Evolutionary conservation across 2,888 invertebrate genomes (phyloP).

Genomic region (Tortrix viridana): DNA sequence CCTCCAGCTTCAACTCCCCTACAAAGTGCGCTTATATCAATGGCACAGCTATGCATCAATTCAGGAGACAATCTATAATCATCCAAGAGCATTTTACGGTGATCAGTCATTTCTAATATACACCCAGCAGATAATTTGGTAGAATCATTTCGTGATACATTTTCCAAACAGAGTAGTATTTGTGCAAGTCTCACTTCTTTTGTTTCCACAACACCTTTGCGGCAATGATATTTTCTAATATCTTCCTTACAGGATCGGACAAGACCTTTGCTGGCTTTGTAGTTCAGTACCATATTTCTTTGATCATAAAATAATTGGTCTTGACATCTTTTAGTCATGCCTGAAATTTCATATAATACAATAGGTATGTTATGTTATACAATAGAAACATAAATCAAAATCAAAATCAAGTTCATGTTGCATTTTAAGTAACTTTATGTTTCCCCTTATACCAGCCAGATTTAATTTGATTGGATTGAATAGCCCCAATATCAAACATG

Average conservation of each 20-base stretch:
- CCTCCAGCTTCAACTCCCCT: constrained; percentile 90
- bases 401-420: neutral
- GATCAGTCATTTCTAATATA: constrained; percentile 94
- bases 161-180: constrained; percentile 96
- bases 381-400: neutral
- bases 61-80: constrained; percentile 97
- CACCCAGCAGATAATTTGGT: constrained; percentile 91
- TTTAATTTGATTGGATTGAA: too few species aligned
- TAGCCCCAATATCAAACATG: too few species aligned
- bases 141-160: constrained; percentile 87
- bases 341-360: constrained; percentile 52
- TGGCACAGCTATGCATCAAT: constrained; percentile 93
- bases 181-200: constrained; percentile 94
- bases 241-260: constrained; percentile 95
- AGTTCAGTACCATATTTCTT: constrained; percentile 95
- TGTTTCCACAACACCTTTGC: constrained; percentile 91
- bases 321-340: constrained; percentile 88
- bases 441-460: too few species aligned
- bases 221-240: constrained; percentile 93
- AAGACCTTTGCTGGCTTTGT: constrained; percentile 94
- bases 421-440: too few species aligned
- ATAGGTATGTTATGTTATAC: neutral
- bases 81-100: constrained; percentile 95
- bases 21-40: constrained; percentile 92
- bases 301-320: constrained; percentile 94